These are phyloP conservation scores for Anastrepha ludens DNA, from an alignment of 1,140 invertebrate genomes.

Conservation along the genomic window DNA sequence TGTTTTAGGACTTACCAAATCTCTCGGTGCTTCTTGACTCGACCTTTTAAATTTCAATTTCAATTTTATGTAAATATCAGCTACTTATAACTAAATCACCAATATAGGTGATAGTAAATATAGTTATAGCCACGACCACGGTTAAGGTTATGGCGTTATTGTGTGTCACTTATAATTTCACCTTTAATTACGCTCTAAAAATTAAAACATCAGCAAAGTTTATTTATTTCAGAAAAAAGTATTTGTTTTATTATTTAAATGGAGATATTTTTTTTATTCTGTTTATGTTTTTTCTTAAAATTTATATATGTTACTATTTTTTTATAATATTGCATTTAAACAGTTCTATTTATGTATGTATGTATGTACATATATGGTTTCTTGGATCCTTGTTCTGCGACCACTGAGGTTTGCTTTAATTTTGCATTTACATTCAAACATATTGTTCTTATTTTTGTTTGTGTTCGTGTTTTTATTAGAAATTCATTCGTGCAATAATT, in stretches of 20 bases:
- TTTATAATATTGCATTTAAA: neutral
- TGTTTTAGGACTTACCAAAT: too few species aligned
- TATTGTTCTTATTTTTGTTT: neutral
- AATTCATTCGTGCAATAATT: neutral
- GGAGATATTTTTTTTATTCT: conserved; percentile 29
- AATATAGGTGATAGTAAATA: too few species aligned
- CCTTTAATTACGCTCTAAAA: too few species aligned
- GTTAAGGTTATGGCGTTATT: too few species aligned
- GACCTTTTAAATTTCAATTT: too few species aligned
- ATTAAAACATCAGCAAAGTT: conserved; percentile 31
- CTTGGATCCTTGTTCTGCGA: neutral
- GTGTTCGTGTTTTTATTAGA: neutral
- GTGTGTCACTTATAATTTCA: too few species aligned
- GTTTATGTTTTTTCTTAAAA: conserved; percentile 24
- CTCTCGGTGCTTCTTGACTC: too few species aligned
- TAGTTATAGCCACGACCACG: too few species aligned
- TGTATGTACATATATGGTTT: neutral
- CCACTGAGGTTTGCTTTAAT: too few species aligned
- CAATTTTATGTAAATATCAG: too few species aligned
- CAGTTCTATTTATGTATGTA: neutral
- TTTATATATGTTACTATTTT: conserved; percentile 1
- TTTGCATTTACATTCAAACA: neutral
- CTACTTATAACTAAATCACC: too few species aligned
- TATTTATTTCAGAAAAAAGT: conserved; percentile 43
- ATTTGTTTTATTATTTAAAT: conserved; percentile 46